Percentiles rank a stretch among this genome's conserved stretches.
Conservation (phyloP, 2,888 invertebrate genomes). For the Myopa testacea region DNA sequence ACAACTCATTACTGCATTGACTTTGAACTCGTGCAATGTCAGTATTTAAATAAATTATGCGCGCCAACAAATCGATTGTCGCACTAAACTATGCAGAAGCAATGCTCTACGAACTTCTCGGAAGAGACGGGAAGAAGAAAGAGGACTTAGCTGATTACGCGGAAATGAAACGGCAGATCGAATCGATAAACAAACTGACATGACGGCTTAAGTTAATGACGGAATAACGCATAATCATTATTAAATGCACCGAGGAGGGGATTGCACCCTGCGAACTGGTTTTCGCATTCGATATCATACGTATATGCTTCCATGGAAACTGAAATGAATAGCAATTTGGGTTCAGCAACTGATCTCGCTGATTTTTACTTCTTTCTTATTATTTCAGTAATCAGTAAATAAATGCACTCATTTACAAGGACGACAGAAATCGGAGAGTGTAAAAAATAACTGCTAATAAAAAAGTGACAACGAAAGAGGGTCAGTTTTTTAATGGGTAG, state of each 20-base stretch:
- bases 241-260: background rate
- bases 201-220: background rate
- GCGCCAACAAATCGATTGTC: constrained; percentile 40
- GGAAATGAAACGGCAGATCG: constrained; percentile 48
- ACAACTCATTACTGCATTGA: constrained; percentile 51
- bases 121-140: constrained; percentile 50
- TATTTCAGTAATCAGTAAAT: too few relatives aligned
- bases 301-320: too few relatives aligned
- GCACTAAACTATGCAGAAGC: constrained; percentile 3
- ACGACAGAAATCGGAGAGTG: too few relatives aligned
- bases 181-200: constrained; percentile 5
- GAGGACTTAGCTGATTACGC: constrained; percentile 56
- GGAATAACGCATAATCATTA: background rate
- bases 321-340: too few relatives aligned
- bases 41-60: constrained; percentile 61
- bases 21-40: constrained; percentile 65
- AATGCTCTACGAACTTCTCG: background rate
- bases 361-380: too few relatives aligned
- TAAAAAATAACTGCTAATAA: too few relatives aligned
- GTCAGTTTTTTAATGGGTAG: too few relatives aligned
- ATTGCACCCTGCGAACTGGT: background rate
- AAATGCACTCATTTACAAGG: too few relatives aligned
- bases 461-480: too few relatives aligned
- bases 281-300: too few relatives aligned
- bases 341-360: too few relatives aligned